phyloP scores from a whole-genome alignment of 1,140 invertebrate genomes.

The Agrilus planipennis region DNA sequence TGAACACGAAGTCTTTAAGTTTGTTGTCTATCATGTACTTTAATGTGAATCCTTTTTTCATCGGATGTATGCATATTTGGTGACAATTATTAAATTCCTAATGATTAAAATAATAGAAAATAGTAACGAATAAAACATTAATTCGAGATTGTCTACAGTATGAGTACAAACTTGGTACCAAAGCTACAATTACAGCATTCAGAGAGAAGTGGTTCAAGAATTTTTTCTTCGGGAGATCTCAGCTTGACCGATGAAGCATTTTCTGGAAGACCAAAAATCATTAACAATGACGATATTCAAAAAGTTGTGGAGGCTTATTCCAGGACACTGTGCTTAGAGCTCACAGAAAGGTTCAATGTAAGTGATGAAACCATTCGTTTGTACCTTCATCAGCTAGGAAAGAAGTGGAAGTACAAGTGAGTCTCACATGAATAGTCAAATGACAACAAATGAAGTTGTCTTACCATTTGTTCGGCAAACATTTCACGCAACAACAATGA shows the following conservation, averaged over 20 bases:
- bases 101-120: no score
- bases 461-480: no score
- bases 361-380: no score
- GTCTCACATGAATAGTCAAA: not conserved
- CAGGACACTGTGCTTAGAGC: no score
- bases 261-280: not conserved
- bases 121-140: no score
- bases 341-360: no score
- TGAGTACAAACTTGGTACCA: not conserved
- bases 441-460: not conserved
- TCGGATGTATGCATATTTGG: no score
- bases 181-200: not conserved
- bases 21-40: no score
- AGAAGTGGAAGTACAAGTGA: constrained; percentile 2
- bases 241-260: not conserved
- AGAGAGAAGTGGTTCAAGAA: not conserved
- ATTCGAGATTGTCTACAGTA: no score
- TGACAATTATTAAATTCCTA: no score
- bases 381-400: not conserved
- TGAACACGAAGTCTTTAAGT: no score
- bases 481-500: not conserved
- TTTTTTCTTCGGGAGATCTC: not conserved
- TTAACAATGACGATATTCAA: not conserved
- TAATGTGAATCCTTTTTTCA: no score
- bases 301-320: not conserved